Evolutionary conservation across 1,140 invertebrate genomes (phyloP).

Genomic region (Penaeus indicus): DNA sequence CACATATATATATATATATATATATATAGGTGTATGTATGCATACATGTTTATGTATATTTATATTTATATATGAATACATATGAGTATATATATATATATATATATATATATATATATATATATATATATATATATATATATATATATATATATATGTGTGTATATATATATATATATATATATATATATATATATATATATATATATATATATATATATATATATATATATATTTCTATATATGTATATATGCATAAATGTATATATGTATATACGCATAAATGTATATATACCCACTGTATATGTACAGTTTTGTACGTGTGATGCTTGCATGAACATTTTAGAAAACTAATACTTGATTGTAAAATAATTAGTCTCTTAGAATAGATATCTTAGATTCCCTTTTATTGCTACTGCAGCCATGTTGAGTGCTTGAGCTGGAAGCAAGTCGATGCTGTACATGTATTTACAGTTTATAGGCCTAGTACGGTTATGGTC

Average conservation of each 20-base stretch:
- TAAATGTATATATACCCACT: slow-evolving; percentile 12
- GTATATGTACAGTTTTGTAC: neutral
- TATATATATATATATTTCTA: slow-evolving; percentile 21
- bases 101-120: slow-evolving; percentile 29
- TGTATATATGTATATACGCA: slow-evolving; percentile 7
- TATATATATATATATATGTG: neutral
- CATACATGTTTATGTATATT: slow-evolving; percentile 33
- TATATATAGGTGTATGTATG: neutral
- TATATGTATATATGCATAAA: slow-evolving; percentile 25
- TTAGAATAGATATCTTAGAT: too few species aligned
- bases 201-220: neutral
- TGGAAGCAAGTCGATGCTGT: too few species aligned
- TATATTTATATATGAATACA: slow-evolving; percentile 2
- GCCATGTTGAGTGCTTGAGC: too few species aligned
- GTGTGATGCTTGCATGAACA: slow-evolving; percentile 39
- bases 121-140: slow-evolving; percentile 6
- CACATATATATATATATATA: neutral
- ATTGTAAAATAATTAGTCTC: slow-evolving; percentile 1
- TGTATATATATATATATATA: slow-evolving; percentile 31
- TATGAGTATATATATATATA: slow-evolving; percentile 3
- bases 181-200: slow-evolving; percentile 30
- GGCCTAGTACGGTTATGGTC: too few species aligned
- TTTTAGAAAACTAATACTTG: neutral
- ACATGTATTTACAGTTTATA: too few species aligned
- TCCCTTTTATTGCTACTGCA: too few species aligned